phyloP scores from a whole-genome alignment of 2,888 invertebrate species.

The Cantharis rufa region DNA sequence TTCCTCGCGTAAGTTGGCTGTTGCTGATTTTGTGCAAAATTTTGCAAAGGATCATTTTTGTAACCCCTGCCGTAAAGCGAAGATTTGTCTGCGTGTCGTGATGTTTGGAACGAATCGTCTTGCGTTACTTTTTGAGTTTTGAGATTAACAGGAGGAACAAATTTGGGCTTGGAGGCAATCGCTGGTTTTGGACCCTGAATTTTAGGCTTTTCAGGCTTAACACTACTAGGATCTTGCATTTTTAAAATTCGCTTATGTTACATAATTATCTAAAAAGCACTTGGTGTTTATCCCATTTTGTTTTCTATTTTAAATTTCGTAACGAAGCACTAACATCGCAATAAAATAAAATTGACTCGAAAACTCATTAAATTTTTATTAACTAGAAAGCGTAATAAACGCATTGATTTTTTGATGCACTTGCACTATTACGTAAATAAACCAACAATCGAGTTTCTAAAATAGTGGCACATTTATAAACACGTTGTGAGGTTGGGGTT shows the following conservation, averaged over 20 bases:
- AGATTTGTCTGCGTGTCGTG: not conserved
- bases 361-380: slow-evolving; percentile 1
- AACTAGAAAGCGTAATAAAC: not conserved
- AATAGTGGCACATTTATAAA: slow-evolving; percentile 48
- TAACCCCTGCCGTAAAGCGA: not conserved
- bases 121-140: slow-evolving; percentile 34
- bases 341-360: not conserved
- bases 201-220: slow-evolving; percentile 49
- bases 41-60: not conserved
- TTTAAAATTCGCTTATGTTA: slow-evolving; percentile 8
- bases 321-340: not conserved
- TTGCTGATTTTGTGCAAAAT: not conserved
- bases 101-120: not conserved
- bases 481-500: slow-evolving; percentile 54
- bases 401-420: not conserved
- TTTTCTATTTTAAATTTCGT: not conserved
- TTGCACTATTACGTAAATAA: slow-evolving; percentile 11
- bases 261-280: not conserved
- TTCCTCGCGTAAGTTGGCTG: not conserved
- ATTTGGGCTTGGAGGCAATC: slow-evolving; percentile 54
- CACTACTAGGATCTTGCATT: slow-evolving; percentile 43
- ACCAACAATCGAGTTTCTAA: slow-evolving; percentile 27
- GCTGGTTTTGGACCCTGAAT: slow-evolving; percentile 52
- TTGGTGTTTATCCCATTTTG: slow-evolving; percentile 11
- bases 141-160: slow-evolving; percentile 54